These are phyloP conservation scores for Platorchestia sp. DNA, from an alignment of 1,140 invertebrate genomes.

Conservation along the genomic window DNA sequence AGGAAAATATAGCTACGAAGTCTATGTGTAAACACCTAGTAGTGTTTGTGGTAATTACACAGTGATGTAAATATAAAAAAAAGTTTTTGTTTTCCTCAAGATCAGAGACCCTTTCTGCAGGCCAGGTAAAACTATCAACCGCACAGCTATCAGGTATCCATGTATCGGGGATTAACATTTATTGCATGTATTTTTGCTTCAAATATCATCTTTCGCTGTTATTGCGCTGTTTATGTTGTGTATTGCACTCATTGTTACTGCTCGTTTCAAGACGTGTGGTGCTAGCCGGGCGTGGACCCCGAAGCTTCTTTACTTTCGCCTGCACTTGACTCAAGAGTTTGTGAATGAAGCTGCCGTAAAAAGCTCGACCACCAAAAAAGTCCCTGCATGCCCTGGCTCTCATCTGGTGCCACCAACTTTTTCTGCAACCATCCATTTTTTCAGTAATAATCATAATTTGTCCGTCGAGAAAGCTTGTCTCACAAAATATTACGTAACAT, in stretches of 20 bases:
- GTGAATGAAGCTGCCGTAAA: constrained; percentile 25
- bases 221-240: too few species aligned
- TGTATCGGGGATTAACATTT: too few species aligned
- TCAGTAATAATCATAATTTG: neutral
- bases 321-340: neutral
- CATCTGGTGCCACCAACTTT: neutral
- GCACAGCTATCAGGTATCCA: too few species aligned
- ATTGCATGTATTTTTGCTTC: neutral
- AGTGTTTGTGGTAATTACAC: neutral
- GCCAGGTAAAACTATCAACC: neutral
- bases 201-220: neutral
- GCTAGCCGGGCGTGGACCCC: neutral
- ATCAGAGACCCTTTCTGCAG: neutral
- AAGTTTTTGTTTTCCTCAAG: neutral
- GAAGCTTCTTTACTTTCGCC: neutral
- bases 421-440: neutral
- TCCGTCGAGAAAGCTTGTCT: neutral
- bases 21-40: neutral
- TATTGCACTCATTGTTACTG: neutral
- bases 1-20: neutral
- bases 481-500: neutral
- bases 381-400: neutral
- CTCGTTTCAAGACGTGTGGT: neutral
- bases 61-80: neutral
- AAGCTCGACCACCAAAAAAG: neutral